Evolutionary conservation across 2,113 vertebrate genomes (phyloP), one percentile per base, ranked within the genome.

Genomic region (Sander lucioperca): DNA sequence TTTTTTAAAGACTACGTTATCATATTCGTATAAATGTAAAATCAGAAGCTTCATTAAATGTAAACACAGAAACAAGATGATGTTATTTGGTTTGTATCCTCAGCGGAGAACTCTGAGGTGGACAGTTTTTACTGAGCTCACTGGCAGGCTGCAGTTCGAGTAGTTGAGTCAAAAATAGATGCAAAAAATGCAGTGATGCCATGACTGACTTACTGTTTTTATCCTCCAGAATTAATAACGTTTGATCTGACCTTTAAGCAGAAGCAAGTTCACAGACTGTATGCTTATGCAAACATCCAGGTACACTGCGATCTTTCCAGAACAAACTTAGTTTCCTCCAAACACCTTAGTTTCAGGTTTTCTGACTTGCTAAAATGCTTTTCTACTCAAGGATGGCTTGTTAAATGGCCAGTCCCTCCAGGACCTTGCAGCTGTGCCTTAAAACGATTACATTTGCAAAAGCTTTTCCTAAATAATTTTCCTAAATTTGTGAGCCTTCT

Each of bases 151-250:
- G 65, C 65, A 79, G 63, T 74, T 81, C 3, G 33, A 74, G 45
- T 5, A 6, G 76, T 59, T 27, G 77, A 80, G 64, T 78, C 68
- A 74, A 81, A 90, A 79, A 81, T 73, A 78, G 80, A 33, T 33
- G 33, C 33, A 33, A 33, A 33, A 33, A 33, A 33, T 33, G 33
- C 33, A 33, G 33, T 6, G 6, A 33, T 33, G 33, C 33, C 33
- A 33, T 2, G 39, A 43, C 9, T 43, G 9, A 43, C 39, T 7
- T 7, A 51, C 50, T 51, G 54, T 25, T 23, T 56, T 56, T 23
- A 27, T 25, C 12, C 25, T 59, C 25, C 6, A 30, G 57, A 18
- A 30, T 18, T 2, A 18, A 3, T 16, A 27, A 2, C 2, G 3
- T 10, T 33, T 33, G 7, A 19, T 33, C 18, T 33, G 58, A 33